Evolutionary conservation across 2,797 vertebrate species (phyloP), one percentile per base, ranked within the genome.

Genomic region (Cirrhinus molitorella): DNA sequence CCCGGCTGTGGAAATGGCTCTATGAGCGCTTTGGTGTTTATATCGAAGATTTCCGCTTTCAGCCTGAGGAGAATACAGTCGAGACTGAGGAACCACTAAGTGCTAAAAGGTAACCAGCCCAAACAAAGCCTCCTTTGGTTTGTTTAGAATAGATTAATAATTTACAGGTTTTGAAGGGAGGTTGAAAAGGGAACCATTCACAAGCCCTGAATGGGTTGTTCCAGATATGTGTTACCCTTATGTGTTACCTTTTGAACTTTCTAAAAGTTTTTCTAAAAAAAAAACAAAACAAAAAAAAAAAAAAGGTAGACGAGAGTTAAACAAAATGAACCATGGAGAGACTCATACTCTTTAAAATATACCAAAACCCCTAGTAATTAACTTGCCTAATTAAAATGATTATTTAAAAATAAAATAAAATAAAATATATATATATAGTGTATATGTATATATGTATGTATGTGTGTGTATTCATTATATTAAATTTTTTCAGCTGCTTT

Each of bases 11-110:
- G 73, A 98, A 96, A 85, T 97, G 96, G 96, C 92, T 99, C 75
- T 94, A 93, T 1, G 95, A 97, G 21, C 95, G 90, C 51, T 96
- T 97, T 16, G 97, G 96, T 14, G 95, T 96, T 80, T 97, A 97
- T 37, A 92, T 98, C 1, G 97, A 99, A 70, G 97, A 99, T 88
- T 99, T 99, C 88, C 95, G 96, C 84, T 97, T 99, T 90, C 97
- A 99, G 76, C 97, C 96, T 0, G 97, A 97, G 90, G 97, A 98
- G 89, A 96, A 90, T 76, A 93, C 94, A 1, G 94, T 96, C 74
- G 97, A 97, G 94, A 89, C 95, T 0, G 97, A 97, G 87, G 97
- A 98, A 83, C 97, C 96, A 3, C 94, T 98, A 81, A 98, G 97
- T 80, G 97, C 95, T 88, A 96, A 96, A 94, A 96, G 97, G 97